A percentile compares a stretch with the other conserved stretches of the same genome.
Evolutionary conservation across 2,797 vertebrate genomes (phyloP).

Genomic region (Salmo trutta): DNA sequence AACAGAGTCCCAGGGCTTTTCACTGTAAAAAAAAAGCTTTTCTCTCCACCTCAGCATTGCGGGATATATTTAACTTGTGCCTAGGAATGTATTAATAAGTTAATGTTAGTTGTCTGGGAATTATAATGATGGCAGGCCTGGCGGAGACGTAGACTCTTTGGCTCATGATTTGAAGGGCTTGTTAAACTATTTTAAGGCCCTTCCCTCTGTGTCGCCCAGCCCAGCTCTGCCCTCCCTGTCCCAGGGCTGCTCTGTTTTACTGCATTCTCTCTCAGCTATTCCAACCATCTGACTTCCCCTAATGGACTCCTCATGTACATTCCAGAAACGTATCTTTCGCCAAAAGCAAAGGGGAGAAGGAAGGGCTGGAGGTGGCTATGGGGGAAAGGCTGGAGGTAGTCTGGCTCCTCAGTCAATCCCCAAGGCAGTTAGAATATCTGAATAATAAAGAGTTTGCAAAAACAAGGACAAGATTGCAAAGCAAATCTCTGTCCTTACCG

Average conservation of each 20-base stretch:
- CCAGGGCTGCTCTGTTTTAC: slow-evolving; percentile 47
- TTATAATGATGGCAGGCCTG: slow-evolving; percentile 21
- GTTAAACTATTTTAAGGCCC: slow-evolving; percentile 39
- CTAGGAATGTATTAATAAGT: slow-evolving; percentile 40
- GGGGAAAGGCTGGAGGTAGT: neutral
- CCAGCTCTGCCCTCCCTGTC: slow-evolving; percentile 21
- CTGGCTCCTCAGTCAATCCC: slow-evolving; percentile 51
- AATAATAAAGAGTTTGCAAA: slow-evolving; percentile 33
- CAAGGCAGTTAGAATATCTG: slow-evolving; percentile 30
- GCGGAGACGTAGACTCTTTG: slow-evolving; percentile 1
- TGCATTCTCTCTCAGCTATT: slow-evolving; percentile 51
- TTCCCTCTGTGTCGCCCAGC: slow-evolving; percentile 25
- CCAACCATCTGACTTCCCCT: slow-evolving; percentile 61
- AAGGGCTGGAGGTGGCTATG: neutral
- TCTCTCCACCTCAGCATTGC: neutral
- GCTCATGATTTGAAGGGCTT: slow-evolving; percentile 9
- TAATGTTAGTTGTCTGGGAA: neutral
- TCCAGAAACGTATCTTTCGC: slow-evolving; percentile 66
- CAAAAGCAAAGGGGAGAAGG: slow-evolving; percentile 27
- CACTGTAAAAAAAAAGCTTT: neutral
- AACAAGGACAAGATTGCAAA: slow-evolving; percentile 13
- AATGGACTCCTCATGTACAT: slow-evolving; percentile 79
- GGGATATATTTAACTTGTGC: slow-evolving; percentile 21
- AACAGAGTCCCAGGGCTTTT: slow-evolving; percentile 1
- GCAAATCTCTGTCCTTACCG: slow-evolving; percentile 20